Conservation (phyloP, 2,797 vertebrate species). For the Hydrolagus colliei region DNA sequence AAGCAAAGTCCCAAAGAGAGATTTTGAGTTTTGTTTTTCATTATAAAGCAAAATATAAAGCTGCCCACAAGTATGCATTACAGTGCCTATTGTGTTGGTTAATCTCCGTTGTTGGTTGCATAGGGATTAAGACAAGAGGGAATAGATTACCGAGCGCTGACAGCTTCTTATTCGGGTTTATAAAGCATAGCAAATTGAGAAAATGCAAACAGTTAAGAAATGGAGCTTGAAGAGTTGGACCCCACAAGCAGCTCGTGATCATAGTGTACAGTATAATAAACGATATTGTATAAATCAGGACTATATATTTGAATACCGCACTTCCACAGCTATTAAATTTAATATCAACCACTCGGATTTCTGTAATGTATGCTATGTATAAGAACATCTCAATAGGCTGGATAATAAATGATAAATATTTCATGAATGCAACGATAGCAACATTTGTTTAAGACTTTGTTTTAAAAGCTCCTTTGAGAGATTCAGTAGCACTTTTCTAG, state of each 20-base stretch:
- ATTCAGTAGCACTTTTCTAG: not conserved
- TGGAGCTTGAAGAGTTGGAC: not conserved
- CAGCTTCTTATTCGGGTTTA: conserved; percentile 1
- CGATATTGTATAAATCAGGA: not conserved
- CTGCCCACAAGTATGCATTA: not conserved
- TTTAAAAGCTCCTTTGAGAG: not conserved
- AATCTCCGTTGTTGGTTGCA: conserved; percentile 3
- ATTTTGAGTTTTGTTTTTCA: not conserved
- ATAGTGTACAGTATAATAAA: not conserved
- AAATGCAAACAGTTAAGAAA: not conserved
- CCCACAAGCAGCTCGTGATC: not conserved
- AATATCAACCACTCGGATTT: no score
- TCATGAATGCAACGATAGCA: not conserved
- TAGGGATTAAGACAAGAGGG: not conserved
- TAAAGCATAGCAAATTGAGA: conserved; percentile 13
- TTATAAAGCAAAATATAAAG: not conserved
- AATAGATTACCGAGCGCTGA: conserved; percentile 11
- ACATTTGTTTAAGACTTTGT: not conserved
- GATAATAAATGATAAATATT: not conserved
- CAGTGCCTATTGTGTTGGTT: not conserved
- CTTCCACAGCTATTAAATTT: not conserved
- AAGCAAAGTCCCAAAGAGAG: not conserved
- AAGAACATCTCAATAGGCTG: no score
- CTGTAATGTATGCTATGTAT: no score
- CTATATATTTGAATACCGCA: not conserved